A percentile compares a stretch with the other conserved stretches of the same genome.
These are phyloP conservation scores for Allygus modestus DNA, from an alignment of 2,888 invertebrate genomes.

Conservation along the genomic window DNA sequence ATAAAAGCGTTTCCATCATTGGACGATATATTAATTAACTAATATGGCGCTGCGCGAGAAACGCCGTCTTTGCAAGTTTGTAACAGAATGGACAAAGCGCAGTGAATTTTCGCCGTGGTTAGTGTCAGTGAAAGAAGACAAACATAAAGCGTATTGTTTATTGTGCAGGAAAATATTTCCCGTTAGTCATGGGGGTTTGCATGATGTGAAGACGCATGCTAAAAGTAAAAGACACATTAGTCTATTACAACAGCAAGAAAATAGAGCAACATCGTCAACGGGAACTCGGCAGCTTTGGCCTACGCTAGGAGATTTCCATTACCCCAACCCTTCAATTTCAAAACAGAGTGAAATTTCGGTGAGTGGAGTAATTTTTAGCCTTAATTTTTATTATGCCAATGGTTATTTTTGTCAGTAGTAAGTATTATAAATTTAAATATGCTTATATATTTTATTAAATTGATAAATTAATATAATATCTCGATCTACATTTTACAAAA, in stretches of 20 bases:
- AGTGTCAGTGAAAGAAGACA: slow-evolving; percentile 71
- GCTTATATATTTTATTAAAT: background rate
- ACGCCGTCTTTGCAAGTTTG: slow-evolving; percentile 73
- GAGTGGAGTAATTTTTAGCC: slow-evolving; percentile 41
- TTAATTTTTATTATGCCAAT: background rate
- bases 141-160: slow-evolving; percentile 72
- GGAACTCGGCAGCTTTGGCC: slow-evolving; percentile 61
- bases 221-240: slow-evolving; percentile 73
- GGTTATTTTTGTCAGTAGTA: background rate
- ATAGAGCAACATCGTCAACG: slow-evolving; percentile 65
- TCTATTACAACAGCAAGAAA: slow-evolving; percentile 71
- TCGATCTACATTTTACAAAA: slow-evolving; percentile 56
- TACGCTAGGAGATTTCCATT: slow-evolving; percentile 65
- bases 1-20: slow-evolving; percentile 64
- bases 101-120: slow-evolving; percentile 72
- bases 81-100: slow-evolving; percentile 71
- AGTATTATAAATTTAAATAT: background rate
- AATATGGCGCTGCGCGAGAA: slow-evolving; percentile 68
- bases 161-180: slow-evolving; percentile 73
- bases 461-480: slow-evolving; percentile 15
- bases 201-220: slow-evolving; percentile 73
- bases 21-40: slow-evolving; percentile 65
- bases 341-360: slow-evolving; percentile 58
- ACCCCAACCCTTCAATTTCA: slow-evolving; percentile 62
- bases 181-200: slow-evolving; percentile 72